Evolutionary conservation across 2,888 invertebrate species (phyloP).

Genomic region (Ypsolopha scabrella): DNA sequence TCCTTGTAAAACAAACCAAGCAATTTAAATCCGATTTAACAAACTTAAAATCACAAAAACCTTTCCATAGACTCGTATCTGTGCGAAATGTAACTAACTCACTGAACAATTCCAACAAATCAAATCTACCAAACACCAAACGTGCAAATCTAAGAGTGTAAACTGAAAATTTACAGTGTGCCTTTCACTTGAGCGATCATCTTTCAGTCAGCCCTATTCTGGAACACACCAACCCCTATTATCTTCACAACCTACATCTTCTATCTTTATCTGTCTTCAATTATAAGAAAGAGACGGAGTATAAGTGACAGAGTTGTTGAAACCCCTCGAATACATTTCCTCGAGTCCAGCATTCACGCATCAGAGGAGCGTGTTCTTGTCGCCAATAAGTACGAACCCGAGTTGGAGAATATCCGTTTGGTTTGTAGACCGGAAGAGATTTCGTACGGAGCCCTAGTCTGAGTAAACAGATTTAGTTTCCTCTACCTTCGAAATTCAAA

Average conservation of each 20-base stretch:
- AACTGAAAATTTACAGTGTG: constrained; percentile 1
- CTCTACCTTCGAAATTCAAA: constrained; percentile 19
- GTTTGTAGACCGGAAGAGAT: constrained; percentile 29
- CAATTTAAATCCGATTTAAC: too few species aligned
- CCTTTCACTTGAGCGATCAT: not conserved
- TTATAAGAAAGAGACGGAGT: not conserved
- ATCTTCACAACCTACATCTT: not conserved
- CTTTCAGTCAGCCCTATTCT: not conserved
- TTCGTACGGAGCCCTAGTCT: constrained; percentile 27
- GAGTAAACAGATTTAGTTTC: constrained; percentile 28
- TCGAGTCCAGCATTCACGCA: constrained; percentile 25
- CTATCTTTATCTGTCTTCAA: not conserved
- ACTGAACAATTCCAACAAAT: not conserved
- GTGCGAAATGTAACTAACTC: too few species aligned
- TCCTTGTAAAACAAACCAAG: too few species aligned
- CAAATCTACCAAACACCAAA: not conserved
- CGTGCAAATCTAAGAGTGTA: not conserved
- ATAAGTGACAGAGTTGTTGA: not conserved
- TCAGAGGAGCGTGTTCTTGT: constrained; percentile 22
- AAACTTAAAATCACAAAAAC: too few species aligned
- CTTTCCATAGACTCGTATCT: too few species aligned
- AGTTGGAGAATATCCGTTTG: constrained; percentile 35
- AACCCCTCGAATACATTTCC: not conserved
- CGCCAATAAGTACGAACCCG: constrained; percentile 22
- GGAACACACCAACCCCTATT: not conserved